These are phyloP conservation scores for Lysandra bellargus DNA, from an alignment of 2,888 invertebrate species.

Conservation along the genomic window DNA sequence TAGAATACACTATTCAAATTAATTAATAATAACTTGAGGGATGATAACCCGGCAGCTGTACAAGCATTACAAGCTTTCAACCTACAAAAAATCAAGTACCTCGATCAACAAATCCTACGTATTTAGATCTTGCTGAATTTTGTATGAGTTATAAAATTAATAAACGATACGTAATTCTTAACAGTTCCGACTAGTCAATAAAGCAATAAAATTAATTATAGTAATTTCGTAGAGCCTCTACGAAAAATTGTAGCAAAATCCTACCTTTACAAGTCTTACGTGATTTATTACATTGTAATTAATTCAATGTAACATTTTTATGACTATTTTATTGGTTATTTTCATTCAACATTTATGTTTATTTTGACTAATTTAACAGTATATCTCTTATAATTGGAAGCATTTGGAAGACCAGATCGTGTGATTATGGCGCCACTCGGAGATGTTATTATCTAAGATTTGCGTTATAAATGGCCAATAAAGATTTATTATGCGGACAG, in stretches of 20 bases:
- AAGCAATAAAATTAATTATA: neutral
- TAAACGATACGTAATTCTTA: no score
- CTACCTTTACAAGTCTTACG: neutral
- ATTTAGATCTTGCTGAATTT: no score
- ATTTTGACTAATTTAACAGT: conserved; percentile 5
- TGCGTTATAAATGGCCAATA: conserved; percentile 49
- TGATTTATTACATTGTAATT: neutral
- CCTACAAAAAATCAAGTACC: no score
- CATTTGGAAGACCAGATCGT: conserved; percentile 7
- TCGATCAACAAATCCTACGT: no score
- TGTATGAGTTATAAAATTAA: no score
- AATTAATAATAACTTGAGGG: neutral
- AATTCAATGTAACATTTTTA: neutral
- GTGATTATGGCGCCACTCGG: conserved; percentile 23
- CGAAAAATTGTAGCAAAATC: neutral
- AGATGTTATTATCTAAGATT: conserved; percentile 33
- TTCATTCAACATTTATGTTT: neutral
- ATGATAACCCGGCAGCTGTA: no score
- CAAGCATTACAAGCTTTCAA: no score
- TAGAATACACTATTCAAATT: neutral
- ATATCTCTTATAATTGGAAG: conserved; percentile 16
- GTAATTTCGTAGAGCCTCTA: neutral
- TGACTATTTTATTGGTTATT: neutral
- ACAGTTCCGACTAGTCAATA: neutral
- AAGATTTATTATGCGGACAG: conserved; percentile 61